phyloP scores from a whole-genome alignment of 2,113 vertebrate species.

The Tenebrosternarchus preto region DNA sequence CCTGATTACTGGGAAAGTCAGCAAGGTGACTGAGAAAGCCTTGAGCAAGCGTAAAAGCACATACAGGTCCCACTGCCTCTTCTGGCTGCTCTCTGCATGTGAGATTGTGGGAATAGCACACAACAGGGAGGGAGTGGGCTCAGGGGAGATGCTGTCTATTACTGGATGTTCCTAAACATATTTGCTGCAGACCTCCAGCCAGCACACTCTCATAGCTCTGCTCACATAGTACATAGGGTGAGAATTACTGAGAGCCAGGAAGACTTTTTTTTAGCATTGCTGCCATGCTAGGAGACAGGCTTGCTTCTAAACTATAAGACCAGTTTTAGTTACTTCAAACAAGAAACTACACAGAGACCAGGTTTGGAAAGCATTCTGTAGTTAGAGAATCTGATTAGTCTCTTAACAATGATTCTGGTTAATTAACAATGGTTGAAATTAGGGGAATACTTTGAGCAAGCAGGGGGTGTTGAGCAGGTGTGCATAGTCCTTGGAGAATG shows the following conservation, averaged over 20 bases:
- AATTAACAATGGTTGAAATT: too few relatives aligned
- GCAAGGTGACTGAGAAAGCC: conserved; percentile 25
- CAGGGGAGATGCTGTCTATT: conserved; percentile 37
- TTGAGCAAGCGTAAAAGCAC: conserved; percentile 28
- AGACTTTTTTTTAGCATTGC: background rate
- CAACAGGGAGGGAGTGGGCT: conserved; percentile 34
- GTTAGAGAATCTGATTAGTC: background rate
- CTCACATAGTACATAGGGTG: conserved; percentile 14
- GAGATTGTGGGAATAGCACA: conserved; percentile 46
- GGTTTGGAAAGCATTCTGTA: background rate
- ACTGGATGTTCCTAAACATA: conserved; percentile 42
- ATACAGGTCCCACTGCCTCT: background rate
- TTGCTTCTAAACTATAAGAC: background rate
- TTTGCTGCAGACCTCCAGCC: background rate
- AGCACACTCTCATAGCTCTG: background rate
- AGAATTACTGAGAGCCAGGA: conserved; percentile 24
- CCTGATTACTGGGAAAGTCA: conserved; percentile 28
- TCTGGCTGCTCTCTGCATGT: background rate
- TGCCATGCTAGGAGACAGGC: too few relatives aligned
- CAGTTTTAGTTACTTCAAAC: background rate
- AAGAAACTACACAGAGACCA: background rate
- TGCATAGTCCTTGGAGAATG: background rate
- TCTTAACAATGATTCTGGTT: background rate
- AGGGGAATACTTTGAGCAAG: background rate
- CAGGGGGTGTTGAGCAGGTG: background rate